phyloP scores from a whole-genome alignment of 2,797 vertebrate species.

The Oryzias dopingdopingensis region DNA sequence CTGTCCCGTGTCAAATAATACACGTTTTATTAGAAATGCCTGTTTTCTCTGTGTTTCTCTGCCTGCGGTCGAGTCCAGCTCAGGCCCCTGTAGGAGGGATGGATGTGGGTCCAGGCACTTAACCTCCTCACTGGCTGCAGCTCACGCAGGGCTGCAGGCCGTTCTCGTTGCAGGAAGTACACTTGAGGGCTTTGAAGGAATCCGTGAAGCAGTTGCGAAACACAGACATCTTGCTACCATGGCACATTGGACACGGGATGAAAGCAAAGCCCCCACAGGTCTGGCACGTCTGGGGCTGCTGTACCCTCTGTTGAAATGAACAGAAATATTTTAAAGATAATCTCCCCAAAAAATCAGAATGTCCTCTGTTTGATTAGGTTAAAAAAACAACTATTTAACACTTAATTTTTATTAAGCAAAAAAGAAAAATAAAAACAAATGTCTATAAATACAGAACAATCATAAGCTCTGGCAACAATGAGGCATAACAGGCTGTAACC shows the following conservation, averaged over 20 bases:
- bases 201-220: constrained; percentile 98
- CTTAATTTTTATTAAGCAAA: no score
- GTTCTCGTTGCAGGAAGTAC: constrained; percentile 96
- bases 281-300: constrained; percentile 89
- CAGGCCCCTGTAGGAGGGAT: constrained; percentile 21
- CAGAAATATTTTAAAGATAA: background rate
- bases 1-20: background rate
- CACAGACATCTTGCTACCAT: constrained; percentile 99
- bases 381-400: no score
- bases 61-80: constrained; percentile 42
- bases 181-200: constrained; percentile 98
- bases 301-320: constrained; percentile 82
- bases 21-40: constrained; percentile 63
- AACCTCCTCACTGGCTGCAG: constrained; percentile 78
- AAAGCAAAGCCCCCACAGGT: constrained; percentile 95
- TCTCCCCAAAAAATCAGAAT: background rate
- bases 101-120: constrained; percentile 66
- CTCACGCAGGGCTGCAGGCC: constrained; percentile 91
- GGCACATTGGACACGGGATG: constrained; percentile 94
- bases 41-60: constrained; percentile 33
- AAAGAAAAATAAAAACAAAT: no score
- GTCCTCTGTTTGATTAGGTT: no score
- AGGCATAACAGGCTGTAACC: no score
- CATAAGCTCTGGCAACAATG: no score
- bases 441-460: no score